A percentile compares a stretch with the other conserved stretches of the same genome.
These are phyloP conservation scores for Thunnus maccoyii DNA, from an alignment of 2,113 vertebrate genomes.

Conservation along the genomic window DNA sequence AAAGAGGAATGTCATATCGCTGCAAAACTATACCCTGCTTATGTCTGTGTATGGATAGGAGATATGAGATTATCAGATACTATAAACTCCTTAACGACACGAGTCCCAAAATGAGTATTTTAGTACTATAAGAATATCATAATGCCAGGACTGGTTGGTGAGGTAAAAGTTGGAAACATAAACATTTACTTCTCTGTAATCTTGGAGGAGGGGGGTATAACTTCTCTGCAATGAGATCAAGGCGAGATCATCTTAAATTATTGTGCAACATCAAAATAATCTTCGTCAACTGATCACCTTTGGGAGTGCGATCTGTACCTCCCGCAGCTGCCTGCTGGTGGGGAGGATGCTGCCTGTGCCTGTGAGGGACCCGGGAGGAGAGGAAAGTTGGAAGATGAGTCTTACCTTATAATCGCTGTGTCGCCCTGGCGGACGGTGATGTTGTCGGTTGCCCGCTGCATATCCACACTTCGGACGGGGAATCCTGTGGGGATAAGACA, in stretches of 20 bases:
- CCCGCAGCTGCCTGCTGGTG: background rate
- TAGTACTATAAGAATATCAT: too few relatives aligned
- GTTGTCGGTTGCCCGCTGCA: slow-evolving; percentile 98
- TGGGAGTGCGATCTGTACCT: background rate
- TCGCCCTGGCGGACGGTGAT: slow-evolving; percentile 99
- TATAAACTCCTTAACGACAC: background rate
- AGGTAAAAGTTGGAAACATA: slow-evolving; percentile 24
- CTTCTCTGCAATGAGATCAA: background rate
- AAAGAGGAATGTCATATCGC: background rate
- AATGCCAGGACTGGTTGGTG: background rate
- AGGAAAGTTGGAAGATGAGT: slow-evolving; percentile 62
- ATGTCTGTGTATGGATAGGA: background rate
- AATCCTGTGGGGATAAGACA: slow-evolving; percentile 99
- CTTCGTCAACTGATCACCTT: background rate
- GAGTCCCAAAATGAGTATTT: too few relatives aligned
- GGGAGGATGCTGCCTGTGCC: slow-evolving; percentile 11
- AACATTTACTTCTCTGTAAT: background rate
- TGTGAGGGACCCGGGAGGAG: background rate
- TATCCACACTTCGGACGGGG: slow-evolving; percentile 98
- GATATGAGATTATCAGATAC: background rate
- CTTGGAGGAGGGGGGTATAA: background rate
- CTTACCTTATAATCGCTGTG: slow-evolving; percentile 98
- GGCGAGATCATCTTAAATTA: background rate
- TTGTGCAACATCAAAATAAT: background rate
- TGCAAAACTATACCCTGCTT: background rate